Conservation (phyloP, 2,797 vertebrate species). For the Delichon dasypus region DNA sequence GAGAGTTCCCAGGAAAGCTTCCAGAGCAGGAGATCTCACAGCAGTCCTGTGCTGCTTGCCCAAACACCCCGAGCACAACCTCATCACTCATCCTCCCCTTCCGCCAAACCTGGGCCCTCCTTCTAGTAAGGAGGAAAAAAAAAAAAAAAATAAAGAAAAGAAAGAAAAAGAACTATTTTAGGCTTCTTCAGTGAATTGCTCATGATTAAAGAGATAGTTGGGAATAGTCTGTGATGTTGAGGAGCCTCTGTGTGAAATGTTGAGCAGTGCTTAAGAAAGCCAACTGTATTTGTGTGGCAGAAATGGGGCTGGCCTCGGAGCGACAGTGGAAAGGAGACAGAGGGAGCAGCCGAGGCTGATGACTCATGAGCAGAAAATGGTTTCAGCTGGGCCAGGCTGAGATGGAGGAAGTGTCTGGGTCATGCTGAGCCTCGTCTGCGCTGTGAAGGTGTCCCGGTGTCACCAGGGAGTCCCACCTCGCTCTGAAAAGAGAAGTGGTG, state of each 20-base stretch:
- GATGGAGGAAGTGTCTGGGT: background rate
- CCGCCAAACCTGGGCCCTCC: background rate
- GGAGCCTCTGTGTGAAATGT: slow-evolving; percentile 10
- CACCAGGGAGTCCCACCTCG: rapidly evolving
- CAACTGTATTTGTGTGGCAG: background rate
- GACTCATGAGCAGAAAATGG: background rate
- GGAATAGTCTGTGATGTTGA: background rate
- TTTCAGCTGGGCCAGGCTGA: background rate
- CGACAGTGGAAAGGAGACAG: background rate
- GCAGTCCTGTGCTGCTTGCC: background rate
- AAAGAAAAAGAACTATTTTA: background rate
- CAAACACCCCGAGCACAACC: background rate
- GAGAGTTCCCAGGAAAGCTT: background rate
- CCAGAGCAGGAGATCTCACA: background rate
- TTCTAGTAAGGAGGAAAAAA: background rate
- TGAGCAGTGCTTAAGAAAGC: slow-evolving; percentile 1
- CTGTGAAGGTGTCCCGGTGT: rapidly evolving
- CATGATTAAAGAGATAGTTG: background rate
- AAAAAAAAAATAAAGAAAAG: background rate
- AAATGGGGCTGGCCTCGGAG: background rate
- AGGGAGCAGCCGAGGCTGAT: background rate
- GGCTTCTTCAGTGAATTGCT: background rate
- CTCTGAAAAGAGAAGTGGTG: too few species aligned
- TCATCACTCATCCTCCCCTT: background rate
- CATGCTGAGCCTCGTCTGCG: background rate